Base-by-base conservation (phyloP, 1,140 invertebrate genomes). In the Drusus annulatus region DNA sequence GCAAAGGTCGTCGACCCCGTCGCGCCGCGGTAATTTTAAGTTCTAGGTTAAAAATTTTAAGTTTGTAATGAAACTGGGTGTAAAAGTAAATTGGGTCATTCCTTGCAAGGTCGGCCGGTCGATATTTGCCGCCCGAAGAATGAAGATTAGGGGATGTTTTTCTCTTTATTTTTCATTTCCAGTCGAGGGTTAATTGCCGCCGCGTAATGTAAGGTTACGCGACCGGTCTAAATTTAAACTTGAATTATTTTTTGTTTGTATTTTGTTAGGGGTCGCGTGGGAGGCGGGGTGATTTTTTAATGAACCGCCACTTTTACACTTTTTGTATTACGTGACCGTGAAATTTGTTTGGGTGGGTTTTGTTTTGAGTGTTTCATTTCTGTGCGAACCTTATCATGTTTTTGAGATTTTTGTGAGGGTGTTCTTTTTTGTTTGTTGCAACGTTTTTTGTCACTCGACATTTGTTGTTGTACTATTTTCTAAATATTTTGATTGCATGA, bases 31-130 rank as follows among this genome's bases (percentile, higher is more conserved):
- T 65, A 73, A 81, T 83, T 83, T 83, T 79, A 83, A 81, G 79
- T 83, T 81, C 80, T 81, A 80, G 82, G 79, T 83, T 81, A 83
- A 81, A 83, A 81, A 71, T 80, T 83, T 83, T 81, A 83, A 81
- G 79, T 83, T 54, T 62, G 82, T 83, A 83, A 83, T 83, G 82
- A 83, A 83, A 81, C 74, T 76, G 82, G 82, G 81, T 56, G 82
- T 78, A 81, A 65, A 80, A 71, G 76, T 36, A 80, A 83, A 83
- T 83, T 83, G 77, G 82, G 82, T 81, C 82, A 81, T 62, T 52
- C 65, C 58, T 54, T 82, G 81, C 81, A 82, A 58, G 82, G 82
- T 83, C 82, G 80, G 50, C 76, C 51, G 82, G 78, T 83, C 82
- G 82, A 83, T 83, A 80, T 16, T 31, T 51, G 31, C 69, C 16